Percentiles rank a stretch among this genome's conserved stretches.
These are phyloP conservation scores for Cephalopholis sonnerati DNA, from an alignment of 2,113 vertebrate species.

Conservation along the genomic window DNA sequence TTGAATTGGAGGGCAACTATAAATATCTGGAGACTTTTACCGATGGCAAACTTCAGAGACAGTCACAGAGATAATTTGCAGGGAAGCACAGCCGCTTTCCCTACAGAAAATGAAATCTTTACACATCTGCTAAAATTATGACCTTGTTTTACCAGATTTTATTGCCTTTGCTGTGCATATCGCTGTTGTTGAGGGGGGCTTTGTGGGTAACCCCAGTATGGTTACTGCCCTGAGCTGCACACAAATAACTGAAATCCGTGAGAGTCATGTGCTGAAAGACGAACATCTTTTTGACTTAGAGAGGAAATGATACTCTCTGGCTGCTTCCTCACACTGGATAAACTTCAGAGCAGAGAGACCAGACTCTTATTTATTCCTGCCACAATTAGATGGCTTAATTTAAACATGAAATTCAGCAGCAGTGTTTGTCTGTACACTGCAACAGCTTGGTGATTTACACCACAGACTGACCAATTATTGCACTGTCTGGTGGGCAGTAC, in stretches of 20 bases:
- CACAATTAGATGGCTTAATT: conserved; percentile 50
- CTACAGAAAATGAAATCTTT: conserved; percentile 47
- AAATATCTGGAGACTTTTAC: conserved; percentile 52
- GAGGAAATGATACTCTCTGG: conserved; percentile 36
- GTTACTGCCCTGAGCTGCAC: conserved; percentile 20
- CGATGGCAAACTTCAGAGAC: conserved; percentile 46
- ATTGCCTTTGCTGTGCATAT: not conserved
- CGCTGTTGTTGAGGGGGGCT: conserved; percentile 2
- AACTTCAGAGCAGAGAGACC: conserved; percentile 26
- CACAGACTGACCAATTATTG: conserved; percentile 39
- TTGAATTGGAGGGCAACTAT: conserved; percentile 46
- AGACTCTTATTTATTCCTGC: conserved; percentile 23
- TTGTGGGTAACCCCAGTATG: conserved; percentile 6
- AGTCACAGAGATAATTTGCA: conserved; percentile 42
- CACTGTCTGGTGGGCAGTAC: conserved; percentile 33
- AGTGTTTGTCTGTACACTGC: conserved; percentile 8
- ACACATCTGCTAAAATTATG: conserved; percentile 14
- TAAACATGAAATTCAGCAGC: conserved; percentile 44
- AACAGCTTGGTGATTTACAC: conserved; percentile 37
- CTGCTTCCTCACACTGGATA: conserved; percentile 24
- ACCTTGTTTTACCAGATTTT: conserved; percentile 39
- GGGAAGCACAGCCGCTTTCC: conserved; percentile 7
- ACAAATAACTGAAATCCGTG: conserved; percentile 39
- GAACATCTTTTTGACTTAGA: conserved; percentile 17
- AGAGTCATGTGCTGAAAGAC: conserved; percentile 20